Evolutionary conservation across 2,888 invertebrate species (phyloP).

Genomic region (Norana najaformis): DNA sequence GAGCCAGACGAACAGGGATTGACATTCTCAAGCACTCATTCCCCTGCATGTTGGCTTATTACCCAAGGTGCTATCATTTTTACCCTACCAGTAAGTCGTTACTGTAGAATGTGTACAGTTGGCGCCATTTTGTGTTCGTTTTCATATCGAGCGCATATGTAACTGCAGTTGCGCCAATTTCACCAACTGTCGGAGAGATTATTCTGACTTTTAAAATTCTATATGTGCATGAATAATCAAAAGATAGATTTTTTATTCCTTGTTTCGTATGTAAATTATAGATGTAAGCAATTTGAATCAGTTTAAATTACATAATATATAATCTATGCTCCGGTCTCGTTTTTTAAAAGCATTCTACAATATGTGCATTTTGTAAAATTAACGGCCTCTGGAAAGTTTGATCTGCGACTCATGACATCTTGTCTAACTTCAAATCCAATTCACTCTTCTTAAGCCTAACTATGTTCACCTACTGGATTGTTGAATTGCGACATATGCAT

Average conservation of each 20-base stretch:
- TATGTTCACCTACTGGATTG: not conserved
- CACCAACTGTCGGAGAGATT: conserved; percentile 7
- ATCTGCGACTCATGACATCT: not conserved
- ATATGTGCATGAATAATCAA: not conserved
- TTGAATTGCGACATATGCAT: not conserved
- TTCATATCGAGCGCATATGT: not conserved
- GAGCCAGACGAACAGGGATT: too few species aligned
- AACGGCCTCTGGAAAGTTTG: not conserved
- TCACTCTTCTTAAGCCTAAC: too few species aligned
- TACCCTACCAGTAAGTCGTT: not conserved
- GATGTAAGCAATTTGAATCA: not conserved
- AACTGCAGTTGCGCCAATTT: not conserved
- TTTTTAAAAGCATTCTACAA: too few species aligned
- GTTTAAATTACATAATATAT: not conserved
- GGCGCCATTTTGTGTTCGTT: not conserved
- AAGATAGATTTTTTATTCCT: not conserved
- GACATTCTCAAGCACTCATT: too few species aligned
- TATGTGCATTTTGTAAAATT: not conserved
- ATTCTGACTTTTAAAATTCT: not conserved
- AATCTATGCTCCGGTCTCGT: not conserved
- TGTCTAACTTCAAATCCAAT: not conserved
- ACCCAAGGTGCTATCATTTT: conserved; percentile 1
- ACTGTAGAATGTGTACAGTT: not conserved
- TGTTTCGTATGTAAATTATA: not conserved
- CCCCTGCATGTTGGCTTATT: not conserved